phyloP scores from a whole-genome alignment of 2,888 invertebrate species.

The Nasonia oneida region DNA sequence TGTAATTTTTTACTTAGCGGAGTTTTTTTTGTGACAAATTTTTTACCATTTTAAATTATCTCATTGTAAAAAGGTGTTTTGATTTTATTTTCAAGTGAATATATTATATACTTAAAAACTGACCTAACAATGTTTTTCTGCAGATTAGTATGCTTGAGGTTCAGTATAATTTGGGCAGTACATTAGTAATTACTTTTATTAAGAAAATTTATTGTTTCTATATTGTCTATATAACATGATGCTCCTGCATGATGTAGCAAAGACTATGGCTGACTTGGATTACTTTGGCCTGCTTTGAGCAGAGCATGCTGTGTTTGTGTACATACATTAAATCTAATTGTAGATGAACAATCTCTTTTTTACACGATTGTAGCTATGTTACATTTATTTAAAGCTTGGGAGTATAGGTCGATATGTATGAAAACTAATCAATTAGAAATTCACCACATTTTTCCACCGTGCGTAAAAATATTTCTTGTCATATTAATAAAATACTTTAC shows the following conservation, averaged over 20 bases:
- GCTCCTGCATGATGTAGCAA: constrained; percentile 39
- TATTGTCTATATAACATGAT: constrained; percentile 52
- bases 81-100: constrained; percentile 1
- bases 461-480: constrained; percentile 12
- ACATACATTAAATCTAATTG: constrained; percentile 35
- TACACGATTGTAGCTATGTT: constrained; percentile 13
- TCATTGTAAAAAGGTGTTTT: neutral
- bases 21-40: neutral
- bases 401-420: constrained; percentile 23
- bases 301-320: constrained; percentile 12
- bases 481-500: constrained; percentile 36
- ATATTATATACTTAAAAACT: neutral
- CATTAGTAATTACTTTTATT: constrained; percentile 32
- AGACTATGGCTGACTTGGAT: constrained; percentile 53
- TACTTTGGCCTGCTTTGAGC: constrained; percentile 44
- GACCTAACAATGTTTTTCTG: neutral
- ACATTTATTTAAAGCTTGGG: constrained; percentile 26
- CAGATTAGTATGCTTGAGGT: neutral
- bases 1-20: neutral
- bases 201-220: constrained; percentile 48
- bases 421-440: constrained; percentile 23
- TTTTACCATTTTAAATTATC: neutral
- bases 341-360: constrained; percentile 8
- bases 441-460: neutral
- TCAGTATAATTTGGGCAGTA: constrained; percentile 21